phyloP scores from a whole-genome alignment of 2,113 vertebrate species.

The Phaetusa simplex region DNA sequence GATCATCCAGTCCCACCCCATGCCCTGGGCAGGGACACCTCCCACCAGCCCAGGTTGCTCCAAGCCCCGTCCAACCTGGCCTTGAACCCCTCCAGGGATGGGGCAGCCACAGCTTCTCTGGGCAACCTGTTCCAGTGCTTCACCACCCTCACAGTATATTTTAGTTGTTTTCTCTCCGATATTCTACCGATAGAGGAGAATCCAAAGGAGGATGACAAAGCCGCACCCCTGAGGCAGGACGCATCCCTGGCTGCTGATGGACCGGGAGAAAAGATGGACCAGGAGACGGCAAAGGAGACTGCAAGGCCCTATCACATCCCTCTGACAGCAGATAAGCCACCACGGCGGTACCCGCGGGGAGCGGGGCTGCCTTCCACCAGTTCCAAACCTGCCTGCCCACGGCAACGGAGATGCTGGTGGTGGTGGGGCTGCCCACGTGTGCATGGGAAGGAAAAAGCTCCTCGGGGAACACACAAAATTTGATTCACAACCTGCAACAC shows the following conservation, averaged over 20 bases:
- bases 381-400: neutral
- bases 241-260: neutral
- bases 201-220: neutral
- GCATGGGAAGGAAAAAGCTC: neutral
- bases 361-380: neutral
- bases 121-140: too few species aligned
- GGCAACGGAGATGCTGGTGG: neutral
- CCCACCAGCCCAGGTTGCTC: too few species aligned
- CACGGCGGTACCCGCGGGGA: rapidly evolving
- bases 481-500: neutral
- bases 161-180: neutral
- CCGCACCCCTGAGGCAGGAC: neutral
- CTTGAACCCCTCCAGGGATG: too few species aligned
- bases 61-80: too few species aligned
- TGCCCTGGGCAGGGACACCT: too few species aligned
- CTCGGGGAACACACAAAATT: neutral
- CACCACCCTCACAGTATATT: neutral
- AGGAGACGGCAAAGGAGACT: neutral
- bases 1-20: too few species aligned
- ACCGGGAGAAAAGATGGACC: neutral
- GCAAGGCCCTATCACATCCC: rapidly evolving
- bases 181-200: neutral
- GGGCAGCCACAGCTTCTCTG: too few species aligned
- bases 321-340: neutral
- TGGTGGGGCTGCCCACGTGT: neutral